Conservation (phyloP, 2,797 vertebrate genomes). For the Toxotes lorentzi region DNA sequence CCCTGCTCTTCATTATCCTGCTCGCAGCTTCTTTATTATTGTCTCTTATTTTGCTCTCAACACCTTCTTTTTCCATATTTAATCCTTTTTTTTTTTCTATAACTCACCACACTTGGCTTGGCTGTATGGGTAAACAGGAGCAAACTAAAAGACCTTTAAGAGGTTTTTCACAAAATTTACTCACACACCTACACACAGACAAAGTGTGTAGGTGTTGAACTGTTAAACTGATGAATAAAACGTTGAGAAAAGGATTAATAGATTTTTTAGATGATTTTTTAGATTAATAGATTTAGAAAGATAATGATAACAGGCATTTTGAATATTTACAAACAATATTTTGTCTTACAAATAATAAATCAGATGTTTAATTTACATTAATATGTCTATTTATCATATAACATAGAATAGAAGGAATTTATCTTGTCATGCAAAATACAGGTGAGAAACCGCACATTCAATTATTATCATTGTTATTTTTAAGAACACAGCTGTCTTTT, state of each 20-base stretch:
- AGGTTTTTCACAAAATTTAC: constrained; percentile 6
- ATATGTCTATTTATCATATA: not conserved
- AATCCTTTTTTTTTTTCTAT: constrained; percentile 21
- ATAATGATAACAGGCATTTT: not conserved
- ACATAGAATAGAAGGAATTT: not conserved
- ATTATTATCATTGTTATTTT: no score
- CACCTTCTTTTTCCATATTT: constrained; percentile 15
- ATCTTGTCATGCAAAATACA: not conserved
- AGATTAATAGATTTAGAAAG: no score
- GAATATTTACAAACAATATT: not conserved
- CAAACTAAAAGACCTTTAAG: constrained; percentile 9
- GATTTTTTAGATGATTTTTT: no score
- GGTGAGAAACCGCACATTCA: no score
- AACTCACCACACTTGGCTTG: constrained; percentile 26
- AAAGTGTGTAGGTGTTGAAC: not conserved
- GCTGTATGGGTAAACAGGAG: constrained; percentile 49
- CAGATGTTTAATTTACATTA: not conserved
- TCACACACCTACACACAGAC: not conserved
- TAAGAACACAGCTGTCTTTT: not conserved
- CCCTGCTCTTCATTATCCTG: constrained; percentile 41
- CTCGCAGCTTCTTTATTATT: constrained; percentile 37
- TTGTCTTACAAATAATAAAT: not conserved
- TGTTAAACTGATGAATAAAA: not conserved
- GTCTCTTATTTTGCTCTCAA: constrained; percentile 30
- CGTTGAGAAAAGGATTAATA: not conserved